A percentile compares a stretch with the other conserved stretches of the same genome.
These are phyloP conservation scores for Paratrypauchen microcephalus DNA, from an alignment of 2,797 vertebrate species.

Conservation along the genomic window DNA sequence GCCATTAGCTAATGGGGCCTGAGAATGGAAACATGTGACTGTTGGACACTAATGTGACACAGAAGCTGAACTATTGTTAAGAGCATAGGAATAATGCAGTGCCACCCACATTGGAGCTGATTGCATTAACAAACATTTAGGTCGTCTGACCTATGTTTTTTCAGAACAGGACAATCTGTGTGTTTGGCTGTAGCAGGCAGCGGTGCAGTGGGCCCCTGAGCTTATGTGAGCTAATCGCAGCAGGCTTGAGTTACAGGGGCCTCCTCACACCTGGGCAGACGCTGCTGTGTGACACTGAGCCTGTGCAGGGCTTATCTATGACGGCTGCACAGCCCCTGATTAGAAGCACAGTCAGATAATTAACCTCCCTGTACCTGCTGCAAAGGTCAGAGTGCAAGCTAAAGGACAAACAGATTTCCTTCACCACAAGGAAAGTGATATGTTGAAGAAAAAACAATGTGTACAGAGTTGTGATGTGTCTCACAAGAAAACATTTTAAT, in stretches of 20 bases:
- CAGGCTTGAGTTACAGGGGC: slow-evolving; percentile 78
- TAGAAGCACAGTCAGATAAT: slow-evolving; percentile 70
- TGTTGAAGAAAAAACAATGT: not conserved
- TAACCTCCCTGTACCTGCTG: slow-evolving; percentile 67
- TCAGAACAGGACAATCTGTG: slow-evolving; percentile 57
- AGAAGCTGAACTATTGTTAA: slow-evolving; percentile 33
- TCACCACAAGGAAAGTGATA: slow-evolving; percentile 36
- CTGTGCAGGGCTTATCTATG: slow-evolving; percentile 78
- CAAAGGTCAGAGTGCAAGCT: slow-evolving; percentile 56
- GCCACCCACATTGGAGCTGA: slow-evolving; percentile 68
- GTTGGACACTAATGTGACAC: slow-evolving; percentile 6
- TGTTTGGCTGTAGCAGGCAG: slow-evolving; percentile 51
- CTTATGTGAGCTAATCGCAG: slow-evolving; percentile 80
- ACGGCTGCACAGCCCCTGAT: slow-evolving; percentile 74
- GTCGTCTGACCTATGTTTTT: slow-evolving; percentile 55
- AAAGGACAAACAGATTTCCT: slow-evolving; percentile 42
- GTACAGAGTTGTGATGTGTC: slow-evolving; percentile 32
- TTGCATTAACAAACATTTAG: slow-evolving; percentile 60
- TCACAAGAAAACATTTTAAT: not conserved
- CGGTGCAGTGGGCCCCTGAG: slow-evolving; percentile 59
- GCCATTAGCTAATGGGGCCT: slow-evolving; percentile 2
- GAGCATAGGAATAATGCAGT: slow-evolving; percentile 41
- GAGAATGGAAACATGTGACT: slow-evolving; percentile 48
- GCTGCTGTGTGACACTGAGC: slow-evolving; percentile 59
- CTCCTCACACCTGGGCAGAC: slow-evolving; percentile 80